Evolutionary conservation across 2,888 invertebrate genomes (phyloP), one percentile per base, ranked within the genome.

Genomic region (Acronicta alni): DNA sequence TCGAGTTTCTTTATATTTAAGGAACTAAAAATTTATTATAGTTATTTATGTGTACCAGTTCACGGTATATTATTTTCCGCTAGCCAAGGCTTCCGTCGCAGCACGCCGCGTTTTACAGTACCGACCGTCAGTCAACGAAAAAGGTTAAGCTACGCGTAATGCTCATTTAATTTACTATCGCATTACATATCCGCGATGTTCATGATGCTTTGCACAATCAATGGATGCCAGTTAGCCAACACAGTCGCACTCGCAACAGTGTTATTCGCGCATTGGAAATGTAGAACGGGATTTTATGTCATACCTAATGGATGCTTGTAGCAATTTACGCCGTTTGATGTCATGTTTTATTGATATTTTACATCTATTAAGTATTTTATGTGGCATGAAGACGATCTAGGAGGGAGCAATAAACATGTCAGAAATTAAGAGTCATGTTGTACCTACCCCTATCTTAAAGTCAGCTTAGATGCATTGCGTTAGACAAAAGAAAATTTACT

Each of bases 201-300:
- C 65, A 75, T 67, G 65, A 63, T 44, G 57, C 43, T 76, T 77
- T 77, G 60, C 76, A 72, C 76, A 76, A 76, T 65, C 64, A 65
- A 58, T 67, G 69, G 38, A 53, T 59, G 61, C 38, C 61, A 61
- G 70, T 77, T 77, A 63, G 64, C 67, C 62, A 77, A 77, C 59
- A 58, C 42, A 38, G 32, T 60, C 63, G 72, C 42, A 38, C 26
- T 60, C 63, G 72, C 75, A 72, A 66, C 59, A 69, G 51, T 38
- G 30, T 59, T 59, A 65, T 58, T 68, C 57, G 55, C 54, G 63
- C 65, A 57, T 65, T 67, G 64, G 59, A 75, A 70, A 77, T 77
- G 63, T 78, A 51, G 79, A 76, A 72, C 79, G 64, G 71, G 72
- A 78, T 79, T 80, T 67, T 74, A 79, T 81, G 77, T 79, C 60